Conservation (phyloP, 1,140 invertebrate genomes). For the Tetramorium alpestre region DNA sequence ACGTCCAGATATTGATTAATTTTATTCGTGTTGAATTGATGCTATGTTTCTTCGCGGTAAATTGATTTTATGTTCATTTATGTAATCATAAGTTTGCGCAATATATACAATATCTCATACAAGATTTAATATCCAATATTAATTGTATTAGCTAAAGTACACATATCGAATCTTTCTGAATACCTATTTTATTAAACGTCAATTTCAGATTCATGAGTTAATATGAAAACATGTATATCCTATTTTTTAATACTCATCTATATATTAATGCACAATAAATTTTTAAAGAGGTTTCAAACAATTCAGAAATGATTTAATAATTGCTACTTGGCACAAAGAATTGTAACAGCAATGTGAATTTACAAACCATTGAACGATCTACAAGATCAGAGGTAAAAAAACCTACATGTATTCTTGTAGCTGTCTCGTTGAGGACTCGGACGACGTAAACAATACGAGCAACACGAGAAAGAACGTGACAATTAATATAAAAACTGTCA, state of each 20-base stretch:
- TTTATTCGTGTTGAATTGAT: constrained; percentile 1
- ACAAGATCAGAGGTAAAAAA: neutral
- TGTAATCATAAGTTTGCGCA: neutral
- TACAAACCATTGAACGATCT: neutral
- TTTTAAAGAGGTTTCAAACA: neutral
- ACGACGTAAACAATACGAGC: neutral
- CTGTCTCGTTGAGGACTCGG: neutral
- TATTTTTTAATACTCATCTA: neutral
- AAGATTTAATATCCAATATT: neutral
- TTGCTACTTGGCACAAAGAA: neutral
- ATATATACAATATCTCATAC: neutral
- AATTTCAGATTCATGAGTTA: neutral
- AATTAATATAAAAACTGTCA: neutral
- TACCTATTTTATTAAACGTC: neutral
- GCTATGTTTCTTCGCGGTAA: neutral
- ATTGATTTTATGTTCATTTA: neutral
- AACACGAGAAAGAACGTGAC: neutral
- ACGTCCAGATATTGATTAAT: constrained; percentile 21
- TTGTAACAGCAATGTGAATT: neutral
- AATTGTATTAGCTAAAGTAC: neutral
- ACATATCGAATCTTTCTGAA: neutral
- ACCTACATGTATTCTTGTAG: neutral
- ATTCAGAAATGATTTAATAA: neutral
- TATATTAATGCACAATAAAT: neutral
- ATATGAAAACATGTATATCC: neutral